Evolutionary conservation across 2,888 invertebrate genomes (phyloP), one percentile per base, ranked within the genome.

Genomic region (Aporophyla lueneburgensis): DNA sequence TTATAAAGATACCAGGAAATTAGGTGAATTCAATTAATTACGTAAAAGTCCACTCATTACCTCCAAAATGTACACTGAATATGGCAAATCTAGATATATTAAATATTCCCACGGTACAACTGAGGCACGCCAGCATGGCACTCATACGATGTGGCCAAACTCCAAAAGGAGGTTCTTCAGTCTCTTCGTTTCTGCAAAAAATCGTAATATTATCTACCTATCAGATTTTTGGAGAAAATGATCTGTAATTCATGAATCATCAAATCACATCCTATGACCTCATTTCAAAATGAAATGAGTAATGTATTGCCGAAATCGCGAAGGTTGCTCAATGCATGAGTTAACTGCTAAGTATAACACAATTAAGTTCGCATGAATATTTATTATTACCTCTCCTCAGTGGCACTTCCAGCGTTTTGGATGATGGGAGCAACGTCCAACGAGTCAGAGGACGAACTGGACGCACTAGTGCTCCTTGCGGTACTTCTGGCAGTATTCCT

Each of bases 1-100:
- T 76, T 83, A 70, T 71, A 71, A 71, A 78, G 71, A 83, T 80
- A 77, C 77, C 70, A 85, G 69, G 67, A 80, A 85, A 78, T 83
- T 74, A 72, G 76, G 68, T 67, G 75, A 74, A 78, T 70, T 67
- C 72, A 81, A 78, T 76, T 81, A 79, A 73, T 82, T 84, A 74
- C 73, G 69, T 78, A 82, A 83, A 72, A 65, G 63, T 54, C 16
- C 27, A 58, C 76, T 81, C 84, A 93, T 97, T 95, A 97, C 98
- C 98, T 94, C 99, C 99, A 94, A 98, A 99, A 92, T 98, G 98
- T 87, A 98, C 97, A 89, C 98, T 98, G 88, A 99, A 97, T 87
- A 98, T 97, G 89, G 99, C 98, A 94, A 99, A 99, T 89, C 99
- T 97, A 89, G 98, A 98, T 89, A 99, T 98, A 95, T 99, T 99